Conservation (phyloP, 2,888 invertebrate genomes). For the Pristionchus arcanus region DNA sequence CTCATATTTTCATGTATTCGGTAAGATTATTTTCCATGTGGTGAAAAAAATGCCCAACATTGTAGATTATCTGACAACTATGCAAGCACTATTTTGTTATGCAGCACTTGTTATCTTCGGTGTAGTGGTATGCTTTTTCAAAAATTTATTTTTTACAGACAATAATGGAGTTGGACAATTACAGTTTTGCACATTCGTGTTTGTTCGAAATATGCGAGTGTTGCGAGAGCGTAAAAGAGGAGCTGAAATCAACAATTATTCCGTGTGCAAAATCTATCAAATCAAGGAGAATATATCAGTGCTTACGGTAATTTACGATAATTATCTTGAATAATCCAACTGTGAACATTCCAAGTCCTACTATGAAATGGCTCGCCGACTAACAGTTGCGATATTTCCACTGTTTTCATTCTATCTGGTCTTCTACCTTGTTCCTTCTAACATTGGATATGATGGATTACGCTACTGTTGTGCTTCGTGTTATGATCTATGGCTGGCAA, state of each 20-base stretch:
- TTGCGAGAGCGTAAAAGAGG: background rate
- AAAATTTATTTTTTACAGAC: background rate
- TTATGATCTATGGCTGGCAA: background rate
- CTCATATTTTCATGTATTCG: background rate
- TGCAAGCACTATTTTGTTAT: background rate
- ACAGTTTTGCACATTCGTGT: background rate
- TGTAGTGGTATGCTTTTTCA: background rate
- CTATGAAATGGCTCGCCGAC: background rate
- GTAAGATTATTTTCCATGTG: background rate
- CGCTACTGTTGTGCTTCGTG: background rate
- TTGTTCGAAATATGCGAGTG: background rate
- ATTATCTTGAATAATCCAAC: background rate
- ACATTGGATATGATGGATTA: background rate
- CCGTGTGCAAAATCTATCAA: background rate
- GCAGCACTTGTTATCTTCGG: background rate
- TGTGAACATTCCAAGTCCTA: background rate
- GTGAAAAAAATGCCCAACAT: background rate
- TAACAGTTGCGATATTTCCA: background rate
- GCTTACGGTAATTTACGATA: background rate
- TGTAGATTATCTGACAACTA: background rate
- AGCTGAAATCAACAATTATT: background rate
- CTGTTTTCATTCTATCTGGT: background rate
- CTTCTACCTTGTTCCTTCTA: background rate
- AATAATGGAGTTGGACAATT: background rate
- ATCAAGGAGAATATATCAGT: background rate